Evolutionary conservation across 2,797 vertebrate genomes (phyloP).

Genomic region (Holocentrus rufus): DNA sequence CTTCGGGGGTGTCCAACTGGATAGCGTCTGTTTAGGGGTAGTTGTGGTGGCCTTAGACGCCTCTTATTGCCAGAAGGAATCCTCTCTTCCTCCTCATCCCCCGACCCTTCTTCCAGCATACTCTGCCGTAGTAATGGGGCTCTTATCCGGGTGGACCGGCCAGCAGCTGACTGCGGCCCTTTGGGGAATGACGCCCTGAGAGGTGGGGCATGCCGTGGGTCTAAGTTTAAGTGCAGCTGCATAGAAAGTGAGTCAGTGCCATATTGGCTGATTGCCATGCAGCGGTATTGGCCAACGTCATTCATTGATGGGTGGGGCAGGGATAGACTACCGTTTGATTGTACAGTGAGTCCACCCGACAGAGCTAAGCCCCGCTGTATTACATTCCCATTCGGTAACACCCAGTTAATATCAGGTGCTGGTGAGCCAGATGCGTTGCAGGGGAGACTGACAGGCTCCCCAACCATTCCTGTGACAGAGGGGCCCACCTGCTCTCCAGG

Average conservation of each 20-base stretch:
- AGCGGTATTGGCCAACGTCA: constrained; percentile 89
- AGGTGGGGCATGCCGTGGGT: constrained; percentile 68
- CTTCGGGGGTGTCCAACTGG: constrained; percentile 51
- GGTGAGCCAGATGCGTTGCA: constrained; percentile 85
- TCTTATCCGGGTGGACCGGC: constrained; percentile 76
- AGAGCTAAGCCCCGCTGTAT: constrained; percentile 58
- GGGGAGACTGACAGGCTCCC: constrained; percentile 81
- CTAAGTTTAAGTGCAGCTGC: constrained; percentile 83
- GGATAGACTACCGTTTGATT: constrained; percentile 85
- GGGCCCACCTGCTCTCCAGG: constrained; percentile 68
- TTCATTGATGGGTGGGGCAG: constrained; percentile 78
- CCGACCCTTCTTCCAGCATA: constrained; percentile 86
- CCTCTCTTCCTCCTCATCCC: constrained; percentile 64
- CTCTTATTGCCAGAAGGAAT: constrained; percentile 22
- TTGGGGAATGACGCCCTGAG: constrained; percentile 66
- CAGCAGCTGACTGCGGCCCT: constrained; percentile 78
- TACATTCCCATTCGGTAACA: constrained; percentile 85
- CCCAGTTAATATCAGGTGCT: constrained; percentile 85
- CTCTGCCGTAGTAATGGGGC: constrained; percentile 72
- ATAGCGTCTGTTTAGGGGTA: constrained; percentile 48
- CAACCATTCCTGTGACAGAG: constrained; percentile 78
- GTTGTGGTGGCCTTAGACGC: constrained; percentile 29
- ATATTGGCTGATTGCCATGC: constrained; percentile 87
- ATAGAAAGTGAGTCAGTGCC: constrained; percentile 84
- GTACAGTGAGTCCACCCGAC: constrained; percentile 77